Base-by-base conservation (phyloP, 2,113 vertebrate genomes). In the Pelodiscus sinensis region DNA sequence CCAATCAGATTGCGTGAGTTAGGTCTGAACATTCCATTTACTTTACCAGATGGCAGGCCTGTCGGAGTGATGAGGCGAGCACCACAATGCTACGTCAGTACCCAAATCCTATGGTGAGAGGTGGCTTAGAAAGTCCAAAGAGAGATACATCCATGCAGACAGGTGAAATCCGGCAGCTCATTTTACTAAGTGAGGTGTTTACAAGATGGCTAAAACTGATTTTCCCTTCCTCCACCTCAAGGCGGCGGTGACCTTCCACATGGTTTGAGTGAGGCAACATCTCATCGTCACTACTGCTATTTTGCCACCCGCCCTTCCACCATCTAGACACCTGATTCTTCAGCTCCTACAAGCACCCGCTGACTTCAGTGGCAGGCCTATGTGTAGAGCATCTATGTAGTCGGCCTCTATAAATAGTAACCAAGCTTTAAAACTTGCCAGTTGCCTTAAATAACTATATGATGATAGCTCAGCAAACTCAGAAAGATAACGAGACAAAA, bases 11-110 rank as follows among this genome's bases (percentile, higher is more conserved):
- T 25, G 38, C 50, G 91, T 91, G 78, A 9, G 14, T 14, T 44
- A 29, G 77, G 84, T 65, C 38, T 88, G n/a, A 52, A 0, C 6
- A 6, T 56, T 62, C 50, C 0, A 0, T 25, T 80, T 50, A 1
- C 7, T 18, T 86, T 14, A 81, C 73, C 89, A 71, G 24, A 19
- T 4, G 56, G 11, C 25, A 31, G 83, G 57, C 80, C 27, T 83
- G 51, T 54, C 85, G 44, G n/a, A 38, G 31, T 55, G 54, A 1
- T 0, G 50, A 3, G 0, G 68, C 81, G 80, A 57, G 15, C 57
- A 68, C 82, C 79, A 93, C 38, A 44, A 44, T 4, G 19, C 31
- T 50, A 95, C 82, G 93, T 56, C 84, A 91, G 77, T 84, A 77
- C 54, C 90, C 27, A 84, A 54, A 0, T 38, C 84, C 86, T 29